Evolutionary conservation across 1,140 invertebrate genomes (phyloP).

Genomic region (Dolichoris vasculosae): DNA sequence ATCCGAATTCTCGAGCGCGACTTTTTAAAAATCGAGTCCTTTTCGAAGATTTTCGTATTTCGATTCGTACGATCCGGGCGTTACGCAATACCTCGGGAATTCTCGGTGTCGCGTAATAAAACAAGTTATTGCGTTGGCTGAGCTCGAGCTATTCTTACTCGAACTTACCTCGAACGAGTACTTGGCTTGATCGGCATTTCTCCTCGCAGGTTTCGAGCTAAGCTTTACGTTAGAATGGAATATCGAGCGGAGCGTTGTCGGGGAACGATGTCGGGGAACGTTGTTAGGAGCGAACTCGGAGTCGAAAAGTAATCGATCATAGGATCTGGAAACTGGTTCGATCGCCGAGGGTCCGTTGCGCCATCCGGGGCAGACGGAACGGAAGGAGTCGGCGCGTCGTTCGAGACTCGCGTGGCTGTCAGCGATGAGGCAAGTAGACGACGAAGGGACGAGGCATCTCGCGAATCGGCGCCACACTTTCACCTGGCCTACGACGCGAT

Average conservation of each 20-base stretch:
- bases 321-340: neutral
- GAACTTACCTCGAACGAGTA: conserved; percentile 35
- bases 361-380: neutral
- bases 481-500: neutral
- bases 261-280: neutral
- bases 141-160: conserved; percentile 33
- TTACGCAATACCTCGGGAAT: conserved; percentile 16
- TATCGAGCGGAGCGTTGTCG: neutral
- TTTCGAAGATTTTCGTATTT: neutral
- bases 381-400: no score
- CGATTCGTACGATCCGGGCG: neutral
- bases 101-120: conserved; percentile 18
- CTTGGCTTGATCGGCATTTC: conserved; percentile 28
- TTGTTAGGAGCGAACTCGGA: neutral
- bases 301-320: neutral
- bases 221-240: neutral
- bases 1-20: no score
- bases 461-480: neutral
- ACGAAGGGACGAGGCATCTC: no score
- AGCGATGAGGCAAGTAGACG: neutral
- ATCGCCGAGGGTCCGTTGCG: neutral
- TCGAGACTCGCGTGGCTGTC: no score
- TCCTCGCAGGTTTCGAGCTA: neutral
- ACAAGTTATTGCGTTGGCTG: conserved; percentile 10
- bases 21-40: neutral